Conservation (phyloP, 1,140 invertebrate species). For the Rhagoletis pomonella region DNA sequence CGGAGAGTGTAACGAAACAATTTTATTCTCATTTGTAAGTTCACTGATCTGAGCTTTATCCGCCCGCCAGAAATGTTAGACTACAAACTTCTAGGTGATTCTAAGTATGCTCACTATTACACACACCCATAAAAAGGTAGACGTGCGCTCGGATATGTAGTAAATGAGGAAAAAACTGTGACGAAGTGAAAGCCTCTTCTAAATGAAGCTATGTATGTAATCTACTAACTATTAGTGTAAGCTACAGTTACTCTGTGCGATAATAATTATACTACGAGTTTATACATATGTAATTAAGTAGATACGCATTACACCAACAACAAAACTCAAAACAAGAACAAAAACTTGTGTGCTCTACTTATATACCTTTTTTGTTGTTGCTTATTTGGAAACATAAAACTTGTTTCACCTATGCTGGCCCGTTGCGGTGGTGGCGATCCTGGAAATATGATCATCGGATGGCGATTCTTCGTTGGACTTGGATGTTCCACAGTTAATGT, state of each 20-base stretch:
- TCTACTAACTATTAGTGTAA: no score
- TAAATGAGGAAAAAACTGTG: background rate
- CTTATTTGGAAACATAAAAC: slow-evolving; percentile 73
- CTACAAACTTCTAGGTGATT: slow-evolving; percentile 32
- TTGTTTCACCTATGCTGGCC: slow-evolving; percentile 73
- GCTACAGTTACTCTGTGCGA: no score
- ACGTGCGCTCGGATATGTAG: background rate
- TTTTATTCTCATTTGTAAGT: background rate
- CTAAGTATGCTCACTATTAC: background rate
- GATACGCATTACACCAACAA: background rate
- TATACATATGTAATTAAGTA: no score
- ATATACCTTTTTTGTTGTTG: slow-evolving; percentile 67
- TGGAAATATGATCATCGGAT: slow-evolving; percentile 71
- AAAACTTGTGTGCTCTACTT: slow-evolving; percentile 55
- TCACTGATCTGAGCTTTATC: no score
- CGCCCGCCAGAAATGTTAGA: background rate
- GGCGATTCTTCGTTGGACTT: slow-evolving; percentile 76
- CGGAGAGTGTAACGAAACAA: background rate
- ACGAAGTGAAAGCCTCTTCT: slow-evolving; percentile 1
- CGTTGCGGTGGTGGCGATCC: slow-evolving; percentile 80
- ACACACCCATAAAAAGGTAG: background rate
- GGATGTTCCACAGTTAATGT: slow-evolving; percentile 79
- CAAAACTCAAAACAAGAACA: background rate
- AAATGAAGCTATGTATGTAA: slow-evolving; percentile 5
- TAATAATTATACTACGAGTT: no score